phyloP scores from a whole-genome alignment of 2,888 invertebrate species.

The Eueremaeus valkanovi region DNA sequence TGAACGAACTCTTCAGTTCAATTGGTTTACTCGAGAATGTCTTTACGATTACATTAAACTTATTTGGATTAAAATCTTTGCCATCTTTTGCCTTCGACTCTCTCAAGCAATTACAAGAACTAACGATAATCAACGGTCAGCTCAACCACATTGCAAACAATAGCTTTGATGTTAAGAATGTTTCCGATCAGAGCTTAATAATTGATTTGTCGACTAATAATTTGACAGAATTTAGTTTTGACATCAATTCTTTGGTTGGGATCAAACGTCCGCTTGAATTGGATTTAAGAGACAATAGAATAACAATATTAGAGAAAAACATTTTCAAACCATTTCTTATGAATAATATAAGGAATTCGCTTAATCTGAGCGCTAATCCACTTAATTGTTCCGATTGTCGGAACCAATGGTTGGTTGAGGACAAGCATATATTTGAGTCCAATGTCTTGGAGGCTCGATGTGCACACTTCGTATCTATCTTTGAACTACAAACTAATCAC shows the following conservation, averaged over 20 bases:
- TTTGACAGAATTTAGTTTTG: slow-evolving; percentile 26
- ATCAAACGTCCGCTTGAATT: slow-evolving; percentile 17
- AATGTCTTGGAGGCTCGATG: not conserved
- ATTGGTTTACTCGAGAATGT: not conserved
- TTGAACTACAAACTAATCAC: not conserved
- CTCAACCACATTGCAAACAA: slow-evolving; percentile 12
- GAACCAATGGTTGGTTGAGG: not conserved
- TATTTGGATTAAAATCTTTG: not conserved
- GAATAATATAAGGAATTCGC: not conserved
- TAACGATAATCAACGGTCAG: not conserved
- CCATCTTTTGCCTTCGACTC: not conserved
- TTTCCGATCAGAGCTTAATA: not conserved
- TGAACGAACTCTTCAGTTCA: not conserved
- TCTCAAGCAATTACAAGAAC: slow-evolving; percentile 12
- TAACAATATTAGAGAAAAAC: not conserved
- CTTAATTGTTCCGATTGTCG: slow-evolving; percentile 16
- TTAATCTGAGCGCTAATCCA: slow-evolving; percentile 9
- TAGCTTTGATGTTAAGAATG: not conserved
- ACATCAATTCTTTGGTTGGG: not conserved
- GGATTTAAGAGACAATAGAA: slow-evolving; percentile 4
- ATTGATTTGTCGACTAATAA: slow-evolving; percentile 25
- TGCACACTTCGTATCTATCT: slow-evolving; percentile 7
- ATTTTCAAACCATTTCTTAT: not conserved
- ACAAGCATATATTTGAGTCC: not conserved
- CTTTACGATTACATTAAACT: not conserved